Base-by-base conservation (phyloP, 2,888 invertebrate species). In the Drosophila putrida region DNA sequence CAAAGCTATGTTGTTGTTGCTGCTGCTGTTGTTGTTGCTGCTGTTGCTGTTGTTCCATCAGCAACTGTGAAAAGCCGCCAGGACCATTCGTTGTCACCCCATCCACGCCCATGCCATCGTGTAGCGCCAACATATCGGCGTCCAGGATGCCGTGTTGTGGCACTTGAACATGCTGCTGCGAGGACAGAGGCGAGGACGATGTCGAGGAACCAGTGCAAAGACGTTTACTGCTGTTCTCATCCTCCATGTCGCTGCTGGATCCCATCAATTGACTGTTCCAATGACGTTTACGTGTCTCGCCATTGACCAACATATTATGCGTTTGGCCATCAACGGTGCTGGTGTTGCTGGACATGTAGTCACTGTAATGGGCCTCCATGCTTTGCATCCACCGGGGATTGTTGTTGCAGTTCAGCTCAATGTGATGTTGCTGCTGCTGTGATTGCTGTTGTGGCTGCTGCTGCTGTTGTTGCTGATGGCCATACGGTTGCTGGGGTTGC, bases 331-430 rank as follows among this genome's bases (percentile, higher is more conserved):
- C 89, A n/a, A 75, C 81, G 4, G 80, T 75, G 67, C 75, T 89
- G 8, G 70, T 73, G 38, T 55, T 72, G 50, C 65, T 86, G 20
- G 90, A 78, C 71, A 91, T 84, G 41, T 91, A 91, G 49, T 91
- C 92, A 6, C 85, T 89, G 51, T 91, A 90, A 69, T 91, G 92
- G 11, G 91, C 90, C 54, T 91, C 92, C 89, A 91, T 91, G 69
- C 90, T 90, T 61, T 91, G 91, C 90, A 91, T 91, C 91, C 91
- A 91, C 50, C 92, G 90, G 0, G 91, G 91, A 73, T 90, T 92
- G 60, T 90, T 90, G 59, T 88, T 89, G 55, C 90, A 88, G 51
- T 89, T 90, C 6, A 91, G 73, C 36, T 91, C 90, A 44, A 91
- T 90, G 60, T 90, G 90, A 70, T 91, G 91, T 13, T 90, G 88